Base-by-base conservation (phyloP, 2,113 vertebrate genomes). In the Caloenas nicobarica region DNA sequence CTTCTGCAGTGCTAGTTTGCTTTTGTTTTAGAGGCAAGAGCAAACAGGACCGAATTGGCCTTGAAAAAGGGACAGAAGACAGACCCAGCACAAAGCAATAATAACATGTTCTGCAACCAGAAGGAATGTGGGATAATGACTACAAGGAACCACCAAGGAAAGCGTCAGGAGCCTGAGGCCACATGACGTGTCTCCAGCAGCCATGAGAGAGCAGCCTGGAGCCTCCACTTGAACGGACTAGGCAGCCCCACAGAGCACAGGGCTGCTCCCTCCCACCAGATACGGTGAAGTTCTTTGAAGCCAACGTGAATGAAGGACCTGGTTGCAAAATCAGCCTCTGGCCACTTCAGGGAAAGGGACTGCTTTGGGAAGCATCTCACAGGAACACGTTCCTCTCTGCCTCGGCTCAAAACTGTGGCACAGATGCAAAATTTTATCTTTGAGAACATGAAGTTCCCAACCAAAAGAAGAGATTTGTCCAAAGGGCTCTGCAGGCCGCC, bases 61-160 rank as follows among this genome's bases (percentile, higher is more conserved):
- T 83, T 33, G 44, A 77, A 76, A 82, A 78, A 74, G 74, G 91
- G 92, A 93, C 85, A 87, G 92, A 86, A 96, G 93, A 96, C 93
- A 95, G 90, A 76, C 62, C 58, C 61, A 77, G 91, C 66, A 68
- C 53, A 93, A 91, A 94, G 91, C 90, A 95, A 54, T 81, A 87
- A 90, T 72, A 96, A 94, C 91, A 74, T 93, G 93, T 97, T 97
- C 96, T 95, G 93, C 93, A 95, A 84, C 82, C 73, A 83, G 93
- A 87, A 96, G 85, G 96, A 97, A 96, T 97, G 96, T 70, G 70
- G 90, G 86, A 95, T 97, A 96, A 96, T 94, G 93, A 91, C 91
- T 91, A 86, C 68, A 51, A 93, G 88, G 93, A 94, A 64, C 84
- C 86, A 86, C 53, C 91, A 90, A 94, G 96, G 71, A 93, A 89